Conservation (phyloP, 2,113 vertebrate species). For the Gymnocephalus cernua region DNA sequence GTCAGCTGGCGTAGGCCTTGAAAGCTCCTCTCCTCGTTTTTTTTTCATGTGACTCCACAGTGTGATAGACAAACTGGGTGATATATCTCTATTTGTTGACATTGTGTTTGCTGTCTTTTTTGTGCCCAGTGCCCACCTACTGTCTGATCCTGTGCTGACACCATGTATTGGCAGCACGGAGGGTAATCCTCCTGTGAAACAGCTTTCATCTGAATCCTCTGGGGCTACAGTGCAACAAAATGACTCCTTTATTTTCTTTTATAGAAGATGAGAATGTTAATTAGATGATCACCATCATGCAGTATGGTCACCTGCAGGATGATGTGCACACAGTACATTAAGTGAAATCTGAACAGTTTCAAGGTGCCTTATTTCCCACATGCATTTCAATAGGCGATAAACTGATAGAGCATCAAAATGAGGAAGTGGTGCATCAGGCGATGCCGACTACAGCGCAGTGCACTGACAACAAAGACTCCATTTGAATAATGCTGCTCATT, state of each 20-base stretch:
- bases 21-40: slow-evolving; percentile 51
- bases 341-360: slow-evolving; percentile 35
- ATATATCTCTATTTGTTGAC: slow-evolving; percentile 80
- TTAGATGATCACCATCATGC: slow-evolving; percentile 1
- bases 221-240: slow-evolving; percentile 36
- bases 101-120: slow-evolving; percentile 68
- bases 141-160: slow-evolving; percentile 73
- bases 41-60: slow-evolving; percentile 64
- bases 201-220: slow-evolving; percentile 50
- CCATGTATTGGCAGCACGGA: slow-evolving; percentile 57
- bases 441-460: slow-evolving; percentile 52
- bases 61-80: slow-evolving; percentile 76
- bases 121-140: slow-evolving; percentile 68
- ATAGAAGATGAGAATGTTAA: slow-evolving; percentile 16
- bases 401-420: slow-evolving; percentile 64
- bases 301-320: slow-evolving; percentile 15
- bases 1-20: slow-evolving; percentile 63
- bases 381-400: slow-evolving; percentile 59
- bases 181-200: slow-evolving; percentile 55
- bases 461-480: slow-evolving; percentile 80
- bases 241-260: background rate
- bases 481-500: slow-evolving; percentile 86
- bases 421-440: slow-evolving; percentile 50
- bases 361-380: slow-evolving; percentile 47
- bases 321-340: background rate